Percentiles rank a stretch among this genome's conserved stretches.
phyloP scores from a whole-genome alignment of 2,797 vertebrate species.

The Clarias fuscus region DNA sequence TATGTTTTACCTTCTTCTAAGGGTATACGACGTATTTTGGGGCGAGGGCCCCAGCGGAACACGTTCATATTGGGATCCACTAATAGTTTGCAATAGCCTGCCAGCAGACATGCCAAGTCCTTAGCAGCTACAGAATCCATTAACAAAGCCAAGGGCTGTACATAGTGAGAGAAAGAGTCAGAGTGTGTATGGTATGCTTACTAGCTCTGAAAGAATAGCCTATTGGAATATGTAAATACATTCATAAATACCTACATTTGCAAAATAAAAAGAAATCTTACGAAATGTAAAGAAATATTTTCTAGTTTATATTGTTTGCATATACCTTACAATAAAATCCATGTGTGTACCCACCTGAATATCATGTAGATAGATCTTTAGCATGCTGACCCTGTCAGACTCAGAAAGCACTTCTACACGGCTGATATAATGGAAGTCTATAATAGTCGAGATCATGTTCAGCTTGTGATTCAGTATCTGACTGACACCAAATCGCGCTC shows the following conservation, averaged over 20 bases:
- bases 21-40: constrained; percentile 82
- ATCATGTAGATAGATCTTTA: constrained; percentile 94
- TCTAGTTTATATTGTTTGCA: not conserved
- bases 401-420: constrained; percentile 88
- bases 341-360: constrained; percentile 82
- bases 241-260: not conserved
- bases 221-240: not conserved
- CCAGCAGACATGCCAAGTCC: constrained; percentile 92
- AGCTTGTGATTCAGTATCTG: constrained; percentile 97
- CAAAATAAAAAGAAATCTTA: constrained; percentile 14
- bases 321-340: not conserved
- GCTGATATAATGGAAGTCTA: constrained; percentile 93
- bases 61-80: constrained; percentile 83
- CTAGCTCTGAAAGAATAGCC: not conserved
- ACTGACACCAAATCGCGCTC: constrained; percentile 94
- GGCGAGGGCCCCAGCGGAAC: constrained; percentile 84
- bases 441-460: constrained; percentile 89
- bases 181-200: not conserved
- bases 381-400: constrained; percentile 91
- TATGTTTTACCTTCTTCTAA: constrained; percentile 91
- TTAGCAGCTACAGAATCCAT: constrained; percentile 94
- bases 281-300: not conserved
- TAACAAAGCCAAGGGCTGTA: constrained; percentile 90
- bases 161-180: constrained; percentile 21
- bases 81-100: constrained; percentile 90